Base-by-base conservation (phyloP, 2,797 vertebrate genomes). In the Dallia pectoralis region DNA sequence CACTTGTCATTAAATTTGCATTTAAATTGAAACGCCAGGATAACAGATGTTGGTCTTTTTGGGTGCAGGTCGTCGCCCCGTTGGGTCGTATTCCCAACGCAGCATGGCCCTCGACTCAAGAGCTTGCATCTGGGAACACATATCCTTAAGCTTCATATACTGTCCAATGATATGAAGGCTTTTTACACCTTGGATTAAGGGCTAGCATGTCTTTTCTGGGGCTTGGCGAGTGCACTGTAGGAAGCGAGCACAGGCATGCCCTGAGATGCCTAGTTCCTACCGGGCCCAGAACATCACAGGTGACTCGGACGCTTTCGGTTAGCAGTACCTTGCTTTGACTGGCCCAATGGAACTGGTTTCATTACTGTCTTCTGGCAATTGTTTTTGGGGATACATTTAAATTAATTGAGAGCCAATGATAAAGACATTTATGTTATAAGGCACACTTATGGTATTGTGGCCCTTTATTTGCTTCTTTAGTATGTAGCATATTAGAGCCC, bases 1-100 rank as follows among this genome's bases (percentile, higher is more conserved):
- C 76, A 70, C 36, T 40, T 65, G 77, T 30, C 74, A 9, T 36
- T 67, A 84, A 89, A 89, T 90, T 91, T 85, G 83, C 89, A 91
- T 92, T 90, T 88, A 89, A 90, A 89, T 90, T 87, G 84, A 85
- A 89, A 87, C 40, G 77, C 73, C 59, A 2, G 78, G 72, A 69
- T 79, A 53, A 72, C 61, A 67, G 65, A 75, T n/a, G 65, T 78
- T 69, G 74, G 65, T 73, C 81, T 82, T 81, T 29, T n/a, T n/a
- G 4, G 63, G 73, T 74, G 65, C 25, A 27, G 69, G 76, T 74
- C 47, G 56, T 8, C 2, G 77, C 70, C 71, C 78, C 80, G 82
- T 83, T 89, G 83, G 79, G 70, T 84, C 79, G 70, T 79, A 88
- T 86, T 72, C 73, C 33, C 30, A 14, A 44, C 16, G n/a, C 69